Evolutionary conservation across 2,888 invertebrate species (phyloP).

Genomic region (Eupithecia pulchellata): DNA sequence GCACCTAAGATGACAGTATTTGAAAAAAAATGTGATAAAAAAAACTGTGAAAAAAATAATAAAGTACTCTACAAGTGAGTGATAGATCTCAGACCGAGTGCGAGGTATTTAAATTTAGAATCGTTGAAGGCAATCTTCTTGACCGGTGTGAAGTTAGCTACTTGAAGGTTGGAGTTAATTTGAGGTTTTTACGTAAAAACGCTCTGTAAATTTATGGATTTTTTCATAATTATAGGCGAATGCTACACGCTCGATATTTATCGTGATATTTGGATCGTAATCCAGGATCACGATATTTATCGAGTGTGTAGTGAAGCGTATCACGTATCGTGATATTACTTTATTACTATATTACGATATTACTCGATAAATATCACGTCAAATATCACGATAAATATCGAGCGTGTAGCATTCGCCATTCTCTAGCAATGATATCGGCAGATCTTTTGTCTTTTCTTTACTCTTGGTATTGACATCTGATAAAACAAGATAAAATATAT

Average conservation of each 20-base stretch:
- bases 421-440: not conserved
- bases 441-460: not conserved
- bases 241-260: no score
- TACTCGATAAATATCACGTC: no score
- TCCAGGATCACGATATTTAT: no score
- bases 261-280: no score
- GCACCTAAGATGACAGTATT: slow-evolving; percentile 67
- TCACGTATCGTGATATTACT: no score
- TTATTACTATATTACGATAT: no score
- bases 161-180: not conserved
- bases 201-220: not conserved
- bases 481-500: not conserved
- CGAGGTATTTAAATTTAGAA: slow-evolving; percentile 72
- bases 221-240: slow-evolving; percentile 5
- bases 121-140: slow-evolving; percentile 3
- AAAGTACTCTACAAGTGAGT: slow-evolving; percentile 74
- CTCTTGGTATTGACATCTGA: not conserved
- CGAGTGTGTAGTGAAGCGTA: no score
- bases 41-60: slow-evolving; percentile 75
- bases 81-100: slow-evolving; percentile 82
- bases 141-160: not conserved
- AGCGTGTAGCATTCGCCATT: no score
- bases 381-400: no score
- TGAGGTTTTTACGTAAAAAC: slow-evolving; percentile 1
- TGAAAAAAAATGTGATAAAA: slow-evolving; percentile 76